These are phyloP conservation scores for Poecilobothrus nobilitatus DNA, from an alignment of 2,888 invertebrate genomes.

Conservation along the genomic window DNA sequence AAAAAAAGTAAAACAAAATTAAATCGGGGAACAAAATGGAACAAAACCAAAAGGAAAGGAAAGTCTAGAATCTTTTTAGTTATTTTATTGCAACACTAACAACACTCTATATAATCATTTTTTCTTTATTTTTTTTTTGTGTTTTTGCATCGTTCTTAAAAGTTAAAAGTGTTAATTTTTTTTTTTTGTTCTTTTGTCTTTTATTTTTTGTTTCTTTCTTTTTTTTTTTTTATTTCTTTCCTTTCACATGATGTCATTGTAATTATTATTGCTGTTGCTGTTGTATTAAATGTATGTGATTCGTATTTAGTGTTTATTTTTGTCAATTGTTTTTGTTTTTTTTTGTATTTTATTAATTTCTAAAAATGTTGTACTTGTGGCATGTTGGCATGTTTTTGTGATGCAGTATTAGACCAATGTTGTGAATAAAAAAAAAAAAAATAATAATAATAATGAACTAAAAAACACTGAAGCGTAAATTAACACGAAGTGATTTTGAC, in stretches of 20 bases:
- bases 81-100: background rate
- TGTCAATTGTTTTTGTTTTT: background rate
- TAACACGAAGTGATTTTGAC: no score
- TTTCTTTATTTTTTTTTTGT: no score
- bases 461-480: no score
- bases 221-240: background rate
- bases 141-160: background rate
- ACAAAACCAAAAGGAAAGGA: background rate
- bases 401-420: background rate
- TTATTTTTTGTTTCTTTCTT: background rate
- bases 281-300: no score
- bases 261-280: no score
- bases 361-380: background rate
- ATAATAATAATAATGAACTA: no score
- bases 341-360: background rate
- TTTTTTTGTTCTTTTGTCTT: background rate
- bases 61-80: background rate
- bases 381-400: background rate
- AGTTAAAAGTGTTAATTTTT: slow-evolving; percentile 3
- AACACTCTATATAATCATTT: background rate
- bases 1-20: background rate
- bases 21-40: no score
- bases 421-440: no score
- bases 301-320: background rate
- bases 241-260: background rate